These are phyloP conservation scores for Brachionichthys hirsutus DNA, from an alignment of 2,113 vertebrate species.

Conservation along the genomic window DNA sequence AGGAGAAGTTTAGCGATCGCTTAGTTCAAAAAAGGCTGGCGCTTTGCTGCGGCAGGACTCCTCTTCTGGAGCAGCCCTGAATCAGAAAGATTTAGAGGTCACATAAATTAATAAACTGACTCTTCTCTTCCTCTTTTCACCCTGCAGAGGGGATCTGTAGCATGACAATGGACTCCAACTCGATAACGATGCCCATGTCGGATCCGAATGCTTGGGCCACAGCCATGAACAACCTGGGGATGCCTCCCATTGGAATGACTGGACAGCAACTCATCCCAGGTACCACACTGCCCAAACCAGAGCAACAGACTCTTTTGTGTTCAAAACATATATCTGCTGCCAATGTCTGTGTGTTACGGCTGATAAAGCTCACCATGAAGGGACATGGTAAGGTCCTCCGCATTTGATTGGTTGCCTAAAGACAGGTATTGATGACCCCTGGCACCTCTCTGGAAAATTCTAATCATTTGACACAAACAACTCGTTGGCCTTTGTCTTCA, in stretches of 20 bases:
- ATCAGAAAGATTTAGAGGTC: constrained; percentile 9
- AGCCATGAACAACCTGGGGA: constrained; percentile 97
- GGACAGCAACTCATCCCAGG: constrained; percentile 90
- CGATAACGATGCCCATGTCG: constrained; percentile 89
- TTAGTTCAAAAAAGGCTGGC: constrained; percentile 10
- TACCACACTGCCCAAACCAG: constrained; percentile 50
- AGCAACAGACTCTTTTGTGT: not conserved
- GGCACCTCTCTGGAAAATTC: not conserved
- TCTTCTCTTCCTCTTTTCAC: not conserved
- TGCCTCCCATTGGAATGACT: constrained; percentile 89
- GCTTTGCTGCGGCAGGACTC: not conserved
- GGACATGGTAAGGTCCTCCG: not conserved
- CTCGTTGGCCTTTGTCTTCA: too few species aligned
- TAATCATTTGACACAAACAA: not conserved
- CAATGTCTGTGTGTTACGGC: not conserved
- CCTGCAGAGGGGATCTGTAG: constrained; percentile 82
- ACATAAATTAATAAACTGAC: constrained; percentile 7
- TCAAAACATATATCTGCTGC: not conserved
- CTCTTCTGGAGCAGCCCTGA: constrained; percentile 3
- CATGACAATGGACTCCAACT: constrained; percentile 86
- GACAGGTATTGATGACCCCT: not conserved
- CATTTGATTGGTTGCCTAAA: not conserved
- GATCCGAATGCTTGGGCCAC: constrained; percentile 92
- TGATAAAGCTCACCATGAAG: not conserved
- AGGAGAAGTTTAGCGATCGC: not conserved